These are phyloP conservation scores for Philantomba maxwellii DNA, from an alignment of 2,113 vertebrate genomes.

Conservation along the genomic window DNA sequence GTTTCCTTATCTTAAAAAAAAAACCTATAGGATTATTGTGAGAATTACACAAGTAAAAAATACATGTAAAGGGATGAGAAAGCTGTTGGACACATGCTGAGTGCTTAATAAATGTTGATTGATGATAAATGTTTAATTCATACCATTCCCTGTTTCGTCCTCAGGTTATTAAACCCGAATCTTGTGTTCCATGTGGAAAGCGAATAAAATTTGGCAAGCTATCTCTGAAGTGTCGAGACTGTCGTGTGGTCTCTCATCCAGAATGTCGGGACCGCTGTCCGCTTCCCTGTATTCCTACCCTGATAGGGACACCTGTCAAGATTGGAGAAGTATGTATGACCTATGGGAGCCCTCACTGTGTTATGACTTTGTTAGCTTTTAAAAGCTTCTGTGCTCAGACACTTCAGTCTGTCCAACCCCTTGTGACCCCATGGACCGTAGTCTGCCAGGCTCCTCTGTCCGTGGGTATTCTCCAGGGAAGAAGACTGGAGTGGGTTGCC, in stretches of 20 bases:
- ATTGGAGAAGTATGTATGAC: slow-evolving; percentile 87
- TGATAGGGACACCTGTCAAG: slow-evolving; percentile 87
- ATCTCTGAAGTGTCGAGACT: slow-evolving; percentile 93
- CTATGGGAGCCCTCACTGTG: neutral
- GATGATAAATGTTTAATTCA: neutral
- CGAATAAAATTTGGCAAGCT: slow-evolving; percentile 97
- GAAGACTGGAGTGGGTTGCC: neutral
- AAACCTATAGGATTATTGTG: neutral
- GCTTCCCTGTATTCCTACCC: slow-evolving; percentile 91
- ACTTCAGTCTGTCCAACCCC: neutral
- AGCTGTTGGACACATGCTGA: neutral
- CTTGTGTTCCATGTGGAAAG: slow-evolving; percentile 96
- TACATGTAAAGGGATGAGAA: neutral
- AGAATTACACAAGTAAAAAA: neutral
- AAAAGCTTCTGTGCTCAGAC: neutral
- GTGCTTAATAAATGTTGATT: neutral
- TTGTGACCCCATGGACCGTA: neutral
- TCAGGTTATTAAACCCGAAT: slow-evolving; percentile 97
- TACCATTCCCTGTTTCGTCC: neutral
- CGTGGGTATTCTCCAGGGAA: neutral
- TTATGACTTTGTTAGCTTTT: slow-evolving; percentile 5
- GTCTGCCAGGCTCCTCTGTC: neutral
- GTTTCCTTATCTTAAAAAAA: slow-evolving; percentile 5
- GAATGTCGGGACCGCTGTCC: slow-evolving; percentile 96
- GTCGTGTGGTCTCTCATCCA: slow-evolving; percentile 90